Base-by-base conservation (phyloP, 1,140 invertebrate genomes). In the Ladona fulva region DNA sequence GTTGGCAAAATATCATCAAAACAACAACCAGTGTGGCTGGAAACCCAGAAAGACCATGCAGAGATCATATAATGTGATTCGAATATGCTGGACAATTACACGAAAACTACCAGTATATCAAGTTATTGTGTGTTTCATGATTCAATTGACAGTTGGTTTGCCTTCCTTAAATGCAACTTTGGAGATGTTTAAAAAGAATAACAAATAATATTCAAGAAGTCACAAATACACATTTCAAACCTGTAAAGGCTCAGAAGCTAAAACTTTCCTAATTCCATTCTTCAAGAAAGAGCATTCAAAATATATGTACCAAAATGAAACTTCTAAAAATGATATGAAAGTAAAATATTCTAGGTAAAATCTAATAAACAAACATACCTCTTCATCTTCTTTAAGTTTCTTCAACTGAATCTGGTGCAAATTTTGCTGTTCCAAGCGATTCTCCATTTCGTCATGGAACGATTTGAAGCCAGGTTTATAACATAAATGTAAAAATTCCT, bases 361-460 rank as follows among this genome's bases (percentile, higher is more conserved):
- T 37, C 29, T 8, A 37, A 37, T n/a, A n/a, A n/a, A n/a, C 3
- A 37, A 79, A 76, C 85, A 82, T 82, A 86, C 83, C 83, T 91
- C 87, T 82, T 89, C 88, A 81, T 91, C 84, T 89, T 91, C 83
- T 87, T 89, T 82, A 85, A 84, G 81, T 82, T 88, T 87, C 79
- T 90, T 86, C 25, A 88, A 85, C 78, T 91, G 85, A 75, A 88
- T 81, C 77, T 89, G 87, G 80, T 86, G 87, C 81, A 91, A 84
- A 77, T 91, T 86, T 79, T 89, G 86, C 82, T 90, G 88, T 79
- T 88, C 84, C 79, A 91, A 88, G 77, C 90, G 89, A 16, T 86
- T 87, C 6, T 94, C 83, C 93, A 95, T 95, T 84, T 95, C 91
- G 79, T 95, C 93, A 83, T 94, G 94, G 84, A 94, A 94, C 66